A percentile compares a stretch with the other conserved stretches of the same genome.
These are phyloP conservation scores for Drosophila affinis DNA, from an alignment of 2,888 invertebrate genomes.

Conservation along the genomic window DNA sequence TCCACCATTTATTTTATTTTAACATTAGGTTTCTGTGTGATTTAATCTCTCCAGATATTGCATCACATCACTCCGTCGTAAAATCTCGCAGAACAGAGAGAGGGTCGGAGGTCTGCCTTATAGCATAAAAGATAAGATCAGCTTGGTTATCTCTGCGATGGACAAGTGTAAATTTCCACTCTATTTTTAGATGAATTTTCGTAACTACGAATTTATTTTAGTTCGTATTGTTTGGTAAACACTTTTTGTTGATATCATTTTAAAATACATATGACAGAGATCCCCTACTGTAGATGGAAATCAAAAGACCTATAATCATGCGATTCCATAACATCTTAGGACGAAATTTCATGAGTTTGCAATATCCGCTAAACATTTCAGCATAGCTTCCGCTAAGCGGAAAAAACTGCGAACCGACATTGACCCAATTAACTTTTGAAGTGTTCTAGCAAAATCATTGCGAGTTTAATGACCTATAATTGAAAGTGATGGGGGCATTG, in stretches of 20 bases:
- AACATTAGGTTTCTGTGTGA: conserved; percentile 30
- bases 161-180: conserved; percentile 41
- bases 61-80: conserved; percentile 47
- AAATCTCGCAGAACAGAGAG: not conserved
- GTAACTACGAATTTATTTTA: conserved; percentile 28
- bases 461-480: conserved; percentile 60
- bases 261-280: conserved; percentile 14
- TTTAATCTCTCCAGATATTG: conserved; percentile 48
- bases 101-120: not conserved
- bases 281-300: not conserved
- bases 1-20: conserved; percentile 30
- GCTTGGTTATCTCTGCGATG: conserved; percentile 35
- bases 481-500: conserved; percentile 15
- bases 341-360: conserved; percentile 12
- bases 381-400: conserved; percentile 56
- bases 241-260: not conserved
- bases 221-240: conserved; percentile 1
- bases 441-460: conserved; percentile 33
- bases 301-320: not conserved
- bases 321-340: conserved; percentile 2
- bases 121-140: conserved; percentile 46
- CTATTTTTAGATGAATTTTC: conserved; percentile 35
- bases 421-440: conserved; percentile 64
- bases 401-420: conserved; percentile 44
- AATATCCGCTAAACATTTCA: conserved; percentile 39